Evolutionary conservation across 2,797 vertebrate genomes (phyloP), one percentile per base, ranked within the genome.

Genomic region (Mus minutoides): DNA sequence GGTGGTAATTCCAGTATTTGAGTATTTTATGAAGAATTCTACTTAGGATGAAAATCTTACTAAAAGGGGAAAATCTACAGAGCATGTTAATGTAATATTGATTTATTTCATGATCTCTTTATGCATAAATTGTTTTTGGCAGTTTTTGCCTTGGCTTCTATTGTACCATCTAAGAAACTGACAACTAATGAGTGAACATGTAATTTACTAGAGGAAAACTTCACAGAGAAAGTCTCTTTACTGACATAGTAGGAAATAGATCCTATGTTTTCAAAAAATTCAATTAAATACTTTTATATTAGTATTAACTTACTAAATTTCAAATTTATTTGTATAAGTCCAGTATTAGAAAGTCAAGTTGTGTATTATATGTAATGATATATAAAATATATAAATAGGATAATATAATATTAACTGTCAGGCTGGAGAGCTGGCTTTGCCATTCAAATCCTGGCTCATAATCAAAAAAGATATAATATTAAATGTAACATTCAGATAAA

Each of bases 21-120:
- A 62, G 2, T 24, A 54, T 31, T 71, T 80, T 91, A 76, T 10
- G 86, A 96, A 90, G 43, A 0, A 5, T 6, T 73, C 22, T 22
- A 3, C 14, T 75, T 52, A 16, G 90, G 2, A 49, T 9, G 14
- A 84, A 94, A 78, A 73, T 52, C 21, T 94, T 9, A 17, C 43
- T 22, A 89, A 52, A 31, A 79, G 16, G n/a, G 76, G 26, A 12
- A 82, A 91, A 69, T 88, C 3, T 87, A 2, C 19, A 19, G 6
- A 21, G 29, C 90, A 60, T 29, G 46, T 82, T 79, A 64, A 52
- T 43, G 0, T 4, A 11, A 46, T 17, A 16, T 0, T 89, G 2
- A 84, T 76, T 92, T 64, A 86, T 43, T 92, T 94, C 87, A 73
- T 64, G 86, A 83, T 34, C 6, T 92, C 77, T 10, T 80, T 40